Conservation (phyloP, 2,113 vertebrate genomes). For the Corythornis madagascariensis region DNA sequence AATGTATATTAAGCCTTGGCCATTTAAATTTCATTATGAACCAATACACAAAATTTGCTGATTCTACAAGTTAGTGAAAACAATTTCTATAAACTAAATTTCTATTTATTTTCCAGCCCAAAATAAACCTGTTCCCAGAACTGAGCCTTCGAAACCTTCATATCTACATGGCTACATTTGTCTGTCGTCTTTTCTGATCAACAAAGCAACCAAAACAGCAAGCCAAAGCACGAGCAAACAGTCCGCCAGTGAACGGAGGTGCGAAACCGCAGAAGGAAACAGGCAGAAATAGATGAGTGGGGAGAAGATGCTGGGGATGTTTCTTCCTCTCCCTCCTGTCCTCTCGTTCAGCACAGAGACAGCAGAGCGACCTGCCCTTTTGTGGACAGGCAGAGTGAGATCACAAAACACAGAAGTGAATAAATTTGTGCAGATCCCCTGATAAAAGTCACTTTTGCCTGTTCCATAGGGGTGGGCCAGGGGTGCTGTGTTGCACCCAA, state of each 20-base stretch:
- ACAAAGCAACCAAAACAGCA: slow-evolving; percentile 1
- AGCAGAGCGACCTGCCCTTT: not conserved
- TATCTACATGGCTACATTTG: not conserved
- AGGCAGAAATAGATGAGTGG: not conserved
- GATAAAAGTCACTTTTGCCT: not conserved
- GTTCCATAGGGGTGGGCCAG: rapidly evolving
- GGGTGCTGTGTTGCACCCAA: rapidly evolving
- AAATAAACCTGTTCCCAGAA: slow-evolving; percentile 33
- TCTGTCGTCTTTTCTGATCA: slow-evolving; percentile 49
- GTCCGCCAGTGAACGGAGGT: not conserved
- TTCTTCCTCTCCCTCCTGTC: not conserved
- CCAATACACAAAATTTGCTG: not conserved
- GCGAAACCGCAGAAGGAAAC: slow-evolving; percentile 30
- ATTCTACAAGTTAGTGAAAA: not conserved
- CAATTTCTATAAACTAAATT: not conserved
- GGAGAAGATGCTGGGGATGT: not conserved
- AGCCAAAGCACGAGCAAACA: not conserved
- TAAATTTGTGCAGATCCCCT: not conserved
- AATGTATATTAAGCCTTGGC: not conserved
- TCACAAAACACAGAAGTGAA: rapidly evolving
- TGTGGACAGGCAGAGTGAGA: not conserved
- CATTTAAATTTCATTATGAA: slow-evolving; percentile 9
- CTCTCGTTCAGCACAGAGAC: rapidly evolving
- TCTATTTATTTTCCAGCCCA: not conserved
- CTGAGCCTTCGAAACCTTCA: not conserved